phyloP scores from a whole-genome alignment of 2,888 invertebrate genomes.

The Agrochola lota region DNA sequence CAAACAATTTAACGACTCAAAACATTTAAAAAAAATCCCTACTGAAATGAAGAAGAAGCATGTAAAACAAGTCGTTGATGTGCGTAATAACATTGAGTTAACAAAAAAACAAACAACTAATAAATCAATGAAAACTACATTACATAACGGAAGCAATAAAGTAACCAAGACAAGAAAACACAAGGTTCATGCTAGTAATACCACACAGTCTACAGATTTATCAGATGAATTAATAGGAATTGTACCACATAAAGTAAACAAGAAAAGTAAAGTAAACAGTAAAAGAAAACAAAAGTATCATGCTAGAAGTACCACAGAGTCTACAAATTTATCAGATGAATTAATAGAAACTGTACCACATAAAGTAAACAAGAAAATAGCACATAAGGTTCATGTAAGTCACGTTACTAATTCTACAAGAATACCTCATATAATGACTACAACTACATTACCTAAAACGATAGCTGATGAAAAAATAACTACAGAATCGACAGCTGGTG shows the following conservation, averaged over 20 bases:
- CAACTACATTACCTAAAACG: neutral
- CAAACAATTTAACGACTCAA: constrained; percentile 30
- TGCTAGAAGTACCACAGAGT: neutral
- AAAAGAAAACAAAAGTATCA: neutral
- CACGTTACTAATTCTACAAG: neutral
- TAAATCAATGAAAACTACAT: neutral
- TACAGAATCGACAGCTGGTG: neutral
- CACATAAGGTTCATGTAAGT: neutral
- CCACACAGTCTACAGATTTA: neutral
- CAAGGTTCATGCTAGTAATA: too few relatives aligned
- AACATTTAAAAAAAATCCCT: neutral
- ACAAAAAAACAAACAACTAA: neutral
- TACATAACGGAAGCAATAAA: neutral
- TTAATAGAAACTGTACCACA: neutral
- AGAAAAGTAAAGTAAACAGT: neutral
- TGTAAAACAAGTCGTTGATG: neutral
- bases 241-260: neutral
- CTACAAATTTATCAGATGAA: neutral
- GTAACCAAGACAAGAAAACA: neutral
- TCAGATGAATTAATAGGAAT: neutral
- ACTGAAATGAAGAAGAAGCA: constrained; percentile 1
- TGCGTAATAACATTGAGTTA: neutral
- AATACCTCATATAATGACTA: neutral
- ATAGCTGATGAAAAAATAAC: neutral
- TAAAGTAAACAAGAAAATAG: constrained; percentile 1